phyloP scores from a whole-genome alignment of 37 sponge, comb jelly and placozoan genomes.

The Aphrocallistes beatrix region DNA sequence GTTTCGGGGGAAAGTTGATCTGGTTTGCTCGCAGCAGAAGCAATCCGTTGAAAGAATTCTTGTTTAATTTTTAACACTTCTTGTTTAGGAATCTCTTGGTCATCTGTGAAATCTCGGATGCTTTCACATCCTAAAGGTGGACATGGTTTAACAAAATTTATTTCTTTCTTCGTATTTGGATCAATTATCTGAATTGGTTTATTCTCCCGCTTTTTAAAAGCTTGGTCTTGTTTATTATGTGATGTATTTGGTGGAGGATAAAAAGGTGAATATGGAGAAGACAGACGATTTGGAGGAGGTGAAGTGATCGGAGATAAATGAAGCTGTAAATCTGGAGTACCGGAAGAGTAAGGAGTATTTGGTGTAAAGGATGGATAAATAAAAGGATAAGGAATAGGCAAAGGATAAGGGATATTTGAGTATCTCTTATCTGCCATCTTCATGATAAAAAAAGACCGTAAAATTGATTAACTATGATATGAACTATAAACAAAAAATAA shows the following conservation, averaged over 20 bases:
- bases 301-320: neutral
- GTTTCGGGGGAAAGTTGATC: neutral
- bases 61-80: neutral
- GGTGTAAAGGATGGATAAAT: neutral
- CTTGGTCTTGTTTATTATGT: neutral
- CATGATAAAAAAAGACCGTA: neutral
- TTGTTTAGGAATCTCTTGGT: neutral
- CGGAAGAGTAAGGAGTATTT: neutral
- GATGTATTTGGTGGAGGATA: neutral
- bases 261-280: neutral
- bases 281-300: neutral
- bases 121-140: too few species aligned
- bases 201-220: neutral
- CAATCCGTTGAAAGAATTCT: neutral
- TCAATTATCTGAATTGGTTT: neutral
- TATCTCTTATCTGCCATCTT: neutral
- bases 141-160: neutral
- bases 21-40: neutral
- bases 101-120: too few species aligned
- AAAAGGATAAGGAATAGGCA: slow-evolving; percentile 1
- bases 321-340: neutral
- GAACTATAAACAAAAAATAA: too few species aligned
- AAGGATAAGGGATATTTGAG: neutral
- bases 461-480: too few species aligned
- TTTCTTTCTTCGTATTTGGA: neutral